Percentiles rank a stretch among this genome's conserved stretches.
phyloP scores from a whole-genome alignment of 2,797 vertebrate genomes.

The Thunnus albacares region DNA sequence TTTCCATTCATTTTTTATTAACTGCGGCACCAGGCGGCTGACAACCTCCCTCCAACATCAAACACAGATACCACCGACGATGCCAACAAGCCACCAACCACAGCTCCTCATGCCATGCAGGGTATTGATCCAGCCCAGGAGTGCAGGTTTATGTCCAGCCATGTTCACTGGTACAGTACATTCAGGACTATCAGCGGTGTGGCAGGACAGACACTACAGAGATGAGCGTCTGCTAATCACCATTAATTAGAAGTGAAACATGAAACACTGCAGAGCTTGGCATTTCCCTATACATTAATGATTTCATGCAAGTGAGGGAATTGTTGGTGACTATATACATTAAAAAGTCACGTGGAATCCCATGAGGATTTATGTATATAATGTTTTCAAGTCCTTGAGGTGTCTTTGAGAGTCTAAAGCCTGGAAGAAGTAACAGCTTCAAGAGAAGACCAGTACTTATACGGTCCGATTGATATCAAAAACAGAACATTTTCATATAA shows the following conservation, averaged over 20 bases:
- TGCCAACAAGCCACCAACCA: conserved; percentile 34
- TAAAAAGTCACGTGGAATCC: conserved; percentile 10
- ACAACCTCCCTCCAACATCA: conserved; percentile 63
- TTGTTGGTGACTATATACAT: conserved; percentile 8
- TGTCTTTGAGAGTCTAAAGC: neutral
- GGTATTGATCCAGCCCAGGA: conserved; percentile 33
- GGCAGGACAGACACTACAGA: conserved; percentile 14
- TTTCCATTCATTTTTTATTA: conserved; percentile 88
- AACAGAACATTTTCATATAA: neutral
- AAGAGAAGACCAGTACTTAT: neutral
- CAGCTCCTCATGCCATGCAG: conserved; percentile 21
- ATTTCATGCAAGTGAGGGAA: neutral
- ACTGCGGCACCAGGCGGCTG: conserved; percentile 80
- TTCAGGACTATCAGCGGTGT: neutral
- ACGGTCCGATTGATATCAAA: too few species aligned
- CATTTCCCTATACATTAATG: conserved; percentile 8
- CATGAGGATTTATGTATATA: neutral
- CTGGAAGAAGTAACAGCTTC: neutral
- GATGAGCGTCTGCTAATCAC: conserved; percentile 21
- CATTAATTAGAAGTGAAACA: conserved; percentile 37
- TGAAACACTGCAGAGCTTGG: conserved; percentile 13
- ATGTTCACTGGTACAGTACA: neutral
- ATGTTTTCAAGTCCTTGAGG: conserved; percentile 10
- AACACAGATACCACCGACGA: conserved; percentile 53
- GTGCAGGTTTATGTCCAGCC: neutral